Conservation (phyloP, 2,113 vertebrate species). For the Leucopsar rothschildi region DNA sequence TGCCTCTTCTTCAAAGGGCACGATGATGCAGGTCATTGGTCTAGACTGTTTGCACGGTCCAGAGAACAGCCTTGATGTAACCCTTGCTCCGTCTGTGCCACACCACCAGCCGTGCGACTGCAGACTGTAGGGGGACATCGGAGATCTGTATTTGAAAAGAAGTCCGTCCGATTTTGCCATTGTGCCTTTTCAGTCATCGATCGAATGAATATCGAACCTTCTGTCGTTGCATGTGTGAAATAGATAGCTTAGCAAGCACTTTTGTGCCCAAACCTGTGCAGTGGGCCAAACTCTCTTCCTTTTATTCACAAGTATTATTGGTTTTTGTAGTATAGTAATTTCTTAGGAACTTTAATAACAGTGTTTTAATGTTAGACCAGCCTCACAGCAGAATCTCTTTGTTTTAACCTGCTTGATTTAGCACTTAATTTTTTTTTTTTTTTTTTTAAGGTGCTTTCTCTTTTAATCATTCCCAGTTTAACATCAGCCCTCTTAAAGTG, state of each 20-base stretch:
- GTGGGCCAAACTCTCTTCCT: constrained; percentile 78
- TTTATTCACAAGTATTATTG: constrained; percentile 59
- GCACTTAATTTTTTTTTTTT: neutral
- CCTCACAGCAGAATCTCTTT: neutral
- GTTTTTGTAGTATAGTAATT: constrained; percentile 56
- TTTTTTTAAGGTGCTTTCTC: neutral
- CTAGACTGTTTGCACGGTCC: constrained; percentile 96
- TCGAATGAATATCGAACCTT: constrained; percentile 99
- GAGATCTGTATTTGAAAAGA: constrained; percentile 97
- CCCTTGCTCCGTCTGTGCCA: constrained; percentile 90
- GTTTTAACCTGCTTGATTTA: neutral
- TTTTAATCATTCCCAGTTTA: neutral
- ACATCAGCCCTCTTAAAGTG: neutral
- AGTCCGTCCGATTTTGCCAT: constrained; percentile 95
- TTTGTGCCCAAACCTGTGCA: constrained; percentile 84
- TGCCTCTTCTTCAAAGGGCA: constrained; percentile 95
- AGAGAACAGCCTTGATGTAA: constrained; percentile 97
- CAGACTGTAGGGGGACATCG: constrained; percentile 89
- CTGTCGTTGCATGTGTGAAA: constrained; percentile 97
- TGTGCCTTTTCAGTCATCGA: constrained; percentile 99
- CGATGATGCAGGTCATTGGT: constrained; percentile 94
- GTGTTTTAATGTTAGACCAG: constrained; percentile 20
- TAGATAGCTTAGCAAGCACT: constrained; percentile 96
- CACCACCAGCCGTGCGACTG: constrained; percentile 88
- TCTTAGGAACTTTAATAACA: constrained; percentile 47